phyloP scores from a whole-genome alignment of 2,113 vertebrate species.

The Sitta europaea region DNA sequence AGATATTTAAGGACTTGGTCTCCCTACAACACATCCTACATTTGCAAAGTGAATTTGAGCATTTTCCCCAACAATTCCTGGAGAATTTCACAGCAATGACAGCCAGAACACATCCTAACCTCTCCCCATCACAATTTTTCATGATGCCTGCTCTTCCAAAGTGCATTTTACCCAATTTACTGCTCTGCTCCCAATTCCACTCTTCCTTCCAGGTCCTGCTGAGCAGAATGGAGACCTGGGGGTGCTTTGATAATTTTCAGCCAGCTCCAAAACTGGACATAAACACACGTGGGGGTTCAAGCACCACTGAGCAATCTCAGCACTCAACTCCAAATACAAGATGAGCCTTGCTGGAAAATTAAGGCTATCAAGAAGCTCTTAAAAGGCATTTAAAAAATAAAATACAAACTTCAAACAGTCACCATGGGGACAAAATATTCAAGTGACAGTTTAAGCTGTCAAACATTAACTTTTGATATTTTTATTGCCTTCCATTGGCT shows the following conservation, averaged over 20 bases:
- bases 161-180: not conserved
- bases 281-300: not conserved
- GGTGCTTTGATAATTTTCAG: not conserved
- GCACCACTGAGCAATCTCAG: not conserved
- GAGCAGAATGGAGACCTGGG: not conserved
- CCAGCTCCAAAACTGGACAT: not conserved
- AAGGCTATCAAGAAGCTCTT: not conserved
- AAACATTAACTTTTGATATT: not conserved
- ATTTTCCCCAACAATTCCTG: not conserved
- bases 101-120: not conserved
- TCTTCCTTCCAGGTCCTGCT: not conserved
- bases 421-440: not conserved
- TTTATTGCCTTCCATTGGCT: constrained; percentile 2
- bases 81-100: not conserved
- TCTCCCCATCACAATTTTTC: not conserved
- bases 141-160: not conserved
- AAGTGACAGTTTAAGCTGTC: not conserved
- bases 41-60: not conserved
- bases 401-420: not conserved
- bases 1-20: not conserved
- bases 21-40: not conserved
- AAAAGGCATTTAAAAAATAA: not conserved
- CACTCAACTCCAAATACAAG: not conserved
- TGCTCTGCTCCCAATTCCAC: not conserved
- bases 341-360: not conserved